Evolutionary conservation across 2,113 vertebrate genomes (phyloP).

Genomic region (Neogale vison): DNA sequence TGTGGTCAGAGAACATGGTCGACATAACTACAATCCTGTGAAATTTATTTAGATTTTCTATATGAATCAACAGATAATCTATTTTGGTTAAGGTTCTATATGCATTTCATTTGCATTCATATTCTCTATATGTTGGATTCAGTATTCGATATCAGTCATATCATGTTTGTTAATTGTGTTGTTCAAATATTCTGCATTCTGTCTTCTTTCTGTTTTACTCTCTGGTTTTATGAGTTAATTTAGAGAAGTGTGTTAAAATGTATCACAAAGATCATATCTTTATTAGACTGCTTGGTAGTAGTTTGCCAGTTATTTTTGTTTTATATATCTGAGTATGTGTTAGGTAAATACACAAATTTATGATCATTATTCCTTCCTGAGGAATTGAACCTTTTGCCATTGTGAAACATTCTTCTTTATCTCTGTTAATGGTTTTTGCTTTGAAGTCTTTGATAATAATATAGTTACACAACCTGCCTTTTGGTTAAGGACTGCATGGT

Average conservation of each 20-base stretch:
- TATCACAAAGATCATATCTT: background rate
- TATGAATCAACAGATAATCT: slow-evolving; percentile 55
- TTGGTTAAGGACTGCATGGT: background rate
- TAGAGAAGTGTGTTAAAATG: background rate
- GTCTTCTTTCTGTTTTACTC: slow-evolving; percentile 20
- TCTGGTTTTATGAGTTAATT: slow-evolving; percentile 29
- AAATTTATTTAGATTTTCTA: slow-evolving; percentile 60
- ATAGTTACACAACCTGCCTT: background rate
- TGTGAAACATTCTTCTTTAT: background rate
- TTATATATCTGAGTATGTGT: background rate
- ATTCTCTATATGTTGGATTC: slow-evolving; percentile 53
- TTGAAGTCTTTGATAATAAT: background rate
- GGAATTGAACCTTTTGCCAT: background rate
- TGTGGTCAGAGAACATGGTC: slow-evolving; percentile 43
- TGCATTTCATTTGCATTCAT: slow-evolving; percentile 49
- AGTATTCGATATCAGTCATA: slow-evolving; percentile 37
- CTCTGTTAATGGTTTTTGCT: background rate
- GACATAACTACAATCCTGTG: slow-evolving; percentile 44
- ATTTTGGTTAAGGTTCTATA: slow-evolving; percentile 54
- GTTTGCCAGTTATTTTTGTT: background rate
- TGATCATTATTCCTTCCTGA: background rate
- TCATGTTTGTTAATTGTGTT: slow-evolving; percentile 42
- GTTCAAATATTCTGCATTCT: slow-evolving; percentile 13
- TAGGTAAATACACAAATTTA: background rate
- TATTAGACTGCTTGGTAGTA: background rate